These are phyloP conservation scores for Sebastes vulpes DNA, from an alignment of 2,797 vertebrate genomes.

Conservation along the genomic window DNA sequence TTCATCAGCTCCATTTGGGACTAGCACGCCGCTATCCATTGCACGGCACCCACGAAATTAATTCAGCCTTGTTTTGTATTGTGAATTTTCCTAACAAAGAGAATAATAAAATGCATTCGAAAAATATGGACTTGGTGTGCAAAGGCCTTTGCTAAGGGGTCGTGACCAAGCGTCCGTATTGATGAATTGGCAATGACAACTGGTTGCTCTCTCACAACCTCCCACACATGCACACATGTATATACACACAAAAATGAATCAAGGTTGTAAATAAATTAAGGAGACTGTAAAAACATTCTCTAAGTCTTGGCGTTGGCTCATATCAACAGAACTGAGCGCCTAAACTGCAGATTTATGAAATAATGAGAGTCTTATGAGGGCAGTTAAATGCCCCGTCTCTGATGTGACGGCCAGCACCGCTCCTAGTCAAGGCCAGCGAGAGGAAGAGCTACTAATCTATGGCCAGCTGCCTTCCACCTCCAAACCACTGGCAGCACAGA, in stretches of 20 bases:
- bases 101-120: too few species aligned
- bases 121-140: too few species aligned
- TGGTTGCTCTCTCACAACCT: background rate
- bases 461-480: slow-evolving; percentile 48
- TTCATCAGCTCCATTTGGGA: too few species aligned
- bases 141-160: background rate
- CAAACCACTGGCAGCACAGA: slow-evolving; percentile 44
- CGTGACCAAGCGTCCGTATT: background rate
- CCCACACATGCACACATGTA: background rate
- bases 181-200: background rate
- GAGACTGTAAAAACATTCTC: slow-evolving; percentile 66
- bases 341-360: slow-evolving; percentile 75
- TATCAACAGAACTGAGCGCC: slow-evolving; percentile 58
- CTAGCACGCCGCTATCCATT: too few species aligned
- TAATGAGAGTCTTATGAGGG: slow-evolving; percentile 72
- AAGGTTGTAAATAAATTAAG: slow-evolving; percentile 64
- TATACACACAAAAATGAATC: slow-evolving; percentile 22
- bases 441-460: slow-evolving; percentile 58
- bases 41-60: too few species aligned
- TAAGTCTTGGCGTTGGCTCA: slow-evolving; percentile 47
- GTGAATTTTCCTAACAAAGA: too few species aligned
- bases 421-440: slow-evolving; percentile 52
- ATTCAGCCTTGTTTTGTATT: too few species aligned
- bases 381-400: slow-evolving; percentile 61
- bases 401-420: slow-evolving; percentile 64